These are phyloP conservation scores for Myotis lucifugus DNA, from an alignment of 2,113 vertebrate species.

Conservation along the genomic window DNA sequence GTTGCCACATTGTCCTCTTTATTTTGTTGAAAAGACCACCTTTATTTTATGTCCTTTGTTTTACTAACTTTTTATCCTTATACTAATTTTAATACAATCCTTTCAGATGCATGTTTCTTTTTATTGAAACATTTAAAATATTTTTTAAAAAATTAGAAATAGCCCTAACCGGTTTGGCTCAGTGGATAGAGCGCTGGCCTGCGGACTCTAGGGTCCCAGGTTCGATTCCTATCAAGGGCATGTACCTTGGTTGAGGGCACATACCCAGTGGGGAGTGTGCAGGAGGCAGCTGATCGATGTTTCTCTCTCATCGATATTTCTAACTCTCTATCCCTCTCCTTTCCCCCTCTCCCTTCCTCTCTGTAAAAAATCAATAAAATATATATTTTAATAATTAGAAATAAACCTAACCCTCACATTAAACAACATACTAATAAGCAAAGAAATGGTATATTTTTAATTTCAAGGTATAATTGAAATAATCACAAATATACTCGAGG, in stretches of 20 bases:
- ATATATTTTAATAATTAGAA: background rate
- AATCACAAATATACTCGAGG: background rate
- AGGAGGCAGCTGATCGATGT: too few species aligned
- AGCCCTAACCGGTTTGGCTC: background rate
- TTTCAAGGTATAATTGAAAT: background rate
- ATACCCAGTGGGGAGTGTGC: too few species aligned
- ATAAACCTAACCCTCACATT: background rate
- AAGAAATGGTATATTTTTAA: background rate
- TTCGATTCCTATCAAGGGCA: too few species aligned
- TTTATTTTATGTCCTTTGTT: background rate
- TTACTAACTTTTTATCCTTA: background rate
- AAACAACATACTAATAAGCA: background rate
- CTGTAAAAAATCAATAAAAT: background rate
- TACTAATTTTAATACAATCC: background rate
- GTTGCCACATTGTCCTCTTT: background rate
- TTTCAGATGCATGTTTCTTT: background rate
- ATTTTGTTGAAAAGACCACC: background rate
- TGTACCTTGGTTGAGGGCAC: too few species aligned
- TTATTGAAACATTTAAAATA: background rate
- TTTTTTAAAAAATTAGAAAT: background rate
- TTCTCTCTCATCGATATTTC: too few species aligned
- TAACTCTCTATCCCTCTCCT: too few species aligned
- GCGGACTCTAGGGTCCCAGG: too few species aligned
- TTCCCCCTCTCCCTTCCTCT: too few species aligned
- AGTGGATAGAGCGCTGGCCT: too few species aligned